Base-by-base conservation (phyloP, 2,888 invertebrate species). In the Alsophila aescularia region DNA sequence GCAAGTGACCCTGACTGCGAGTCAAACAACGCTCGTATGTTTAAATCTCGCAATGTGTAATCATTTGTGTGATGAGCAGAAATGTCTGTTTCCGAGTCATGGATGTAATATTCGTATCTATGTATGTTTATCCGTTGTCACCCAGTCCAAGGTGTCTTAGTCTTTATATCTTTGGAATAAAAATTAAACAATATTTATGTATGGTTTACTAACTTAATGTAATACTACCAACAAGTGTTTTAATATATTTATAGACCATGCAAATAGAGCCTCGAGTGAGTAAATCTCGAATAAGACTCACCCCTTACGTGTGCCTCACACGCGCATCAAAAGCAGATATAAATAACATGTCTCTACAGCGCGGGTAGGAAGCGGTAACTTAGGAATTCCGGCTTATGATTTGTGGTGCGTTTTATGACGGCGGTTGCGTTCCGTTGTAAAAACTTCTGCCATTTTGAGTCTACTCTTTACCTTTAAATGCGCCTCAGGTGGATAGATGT, bases 311-410 rank as follows among this genome's bases (percentile, higher is more conserved):
- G 16, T 43, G 58, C 44, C 58, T 44, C 42, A 48, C 47, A 53
- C 44, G 52, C 56, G 41, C 51, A 48, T 49, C 44, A 50, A 43
- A 47, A 40, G 24, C 50, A 50, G 44, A 40, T 51, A 62, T 67
- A 65, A 62, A 64, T 60, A 62, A 53, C 32, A 52, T 55, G 60
- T 87, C 86, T n/a, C 47, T 37, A 14, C 32, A 41, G 50, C 27
- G 87, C 77, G 52, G 40, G 51, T 67, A 68, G 79, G 79, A 79
- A 75, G 52, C 67, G 88, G 90, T 90, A 90, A 91, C 85, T 90
- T 91, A 92, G 92, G 93, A 93, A 93, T 93, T 93, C 93, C 93
- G 93, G 85, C 77, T 63, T 83, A 92, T 93, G 93, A 93, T 93
- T 93, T 93, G 93, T 93, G 87, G 86, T 79, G 60, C 70, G 75